Evolutionary conservation across 92 coral and sea anemone genomes (phyloP).

Genomic region (Isaurus tuberculatus): DNA sequence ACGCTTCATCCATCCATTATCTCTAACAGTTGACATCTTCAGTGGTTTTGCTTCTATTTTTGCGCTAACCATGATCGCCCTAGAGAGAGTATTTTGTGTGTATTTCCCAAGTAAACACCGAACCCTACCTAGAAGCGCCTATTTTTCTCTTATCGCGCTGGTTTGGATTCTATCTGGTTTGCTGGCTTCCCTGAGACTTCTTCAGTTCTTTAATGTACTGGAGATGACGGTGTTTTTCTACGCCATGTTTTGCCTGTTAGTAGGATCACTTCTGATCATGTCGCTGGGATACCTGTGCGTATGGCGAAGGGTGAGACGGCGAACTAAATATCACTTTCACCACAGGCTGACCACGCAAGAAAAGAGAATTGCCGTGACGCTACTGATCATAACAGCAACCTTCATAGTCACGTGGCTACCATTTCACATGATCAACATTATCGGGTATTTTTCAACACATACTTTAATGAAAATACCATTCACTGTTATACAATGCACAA

Average conservation of each 20-base stretch:
- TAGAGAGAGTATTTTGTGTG: conserved; percentile 81
- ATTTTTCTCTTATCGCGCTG: conserved; percentile 64
- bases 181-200: conserved; percentile 65
- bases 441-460: conserved; percentile 62
- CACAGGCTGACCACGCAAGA: conserved; percentile 75
- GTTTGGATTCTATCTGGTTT: conserved; percentile 80
- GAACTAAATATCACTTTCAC: conserved; percentile 62
- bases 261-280: conserved; percentile 65
- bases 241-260: conserved; percentile 66
- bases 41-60: conserved; percentile 86
- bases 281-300: conserved; percentile 68
- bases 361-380: conserved; percentile 77
- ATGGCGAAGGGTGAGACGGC: conserved; percentile 79
- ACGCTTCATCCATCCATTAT: conserved; percentile 54
- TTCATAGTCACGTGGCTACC: conserved; percentile 86
- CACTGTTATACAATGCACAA: conserved; percentile 69
- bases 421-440: conserved; percentile 77
- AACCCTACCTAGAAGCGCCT: conserved; percentile 56
- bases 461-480: conserved; percentile 54
- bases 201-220: conserved; percentile 52
- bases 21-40: conserved; percentile 75
- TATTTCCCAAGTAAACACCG: conserved; percentile 77
- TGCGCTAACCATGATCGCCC: conserved; percentile 79
- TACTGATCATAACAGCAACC: conserved; percentile 73
- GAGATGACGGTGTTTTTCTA: conserved; percentile 58